Base-by-base conservation (phyloP, 2,797 vertebrate species). In the Enteromius argenteus region DNA sequence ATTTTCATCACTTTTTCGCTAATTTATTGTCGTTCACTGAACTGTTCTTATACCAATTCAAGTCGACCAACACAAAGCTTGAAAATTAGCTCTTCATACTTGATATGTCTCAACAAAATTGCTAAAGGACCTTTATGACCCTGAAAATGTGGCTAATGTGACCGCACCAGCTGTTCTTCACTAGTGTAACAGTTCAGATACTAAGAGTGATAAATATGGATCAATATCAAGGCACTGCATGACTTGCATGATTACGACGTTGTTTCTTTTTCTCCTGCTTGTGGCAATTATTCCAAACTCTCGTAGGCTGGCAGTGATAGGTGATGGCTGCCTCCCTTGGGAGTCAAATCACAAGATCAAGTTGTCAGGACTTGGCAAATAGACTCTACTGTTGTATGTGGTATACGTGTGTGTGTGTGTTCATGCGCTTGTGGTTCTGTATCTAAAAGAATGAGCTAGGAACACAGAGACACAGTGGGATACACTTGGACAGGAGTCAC, bases 191-290 rank as follows among this genome's bases (percentile, higher is more conserved):
- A 84, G 79, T 86, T 77, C 62, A 73, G 15, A 80, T 62, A 90
- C 80, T 71, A 66, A 42, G 76, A 86, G 75, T 89, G 84, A 85
- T 42, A 75, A 88, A 86, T 87, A 85, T 84, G 73, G 37, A 51
- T 32, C 79, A 88, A 90, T 87, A 87, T 94, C 92, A 95, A 95
- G 94, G 94, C 94, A 94, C 93, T 89, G 88, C 90, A 90, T 91
- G 90, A 90, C 87, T 90, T 91, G 89, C 92, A 92, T 91, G 75
- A 89, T 87, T 91, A 84, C 75, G 88, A 81, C 88, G 75, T 66
- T 13, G 32, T 85, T 56, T 58, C 23, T n/a, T 81, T 60, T 68
- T 27, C 79, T 60, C 62, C 56, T 37, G 77, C 32, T 53, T 81
- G 77, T 83, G 68, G 71, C 62, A 39, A 82, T 46, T 88, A 81